These are phyloP conservation scores for Platorchestia sp. DNA, from an alignment of 1,140 invertebrate genomes.

Conservation along the genomic window DNA sequence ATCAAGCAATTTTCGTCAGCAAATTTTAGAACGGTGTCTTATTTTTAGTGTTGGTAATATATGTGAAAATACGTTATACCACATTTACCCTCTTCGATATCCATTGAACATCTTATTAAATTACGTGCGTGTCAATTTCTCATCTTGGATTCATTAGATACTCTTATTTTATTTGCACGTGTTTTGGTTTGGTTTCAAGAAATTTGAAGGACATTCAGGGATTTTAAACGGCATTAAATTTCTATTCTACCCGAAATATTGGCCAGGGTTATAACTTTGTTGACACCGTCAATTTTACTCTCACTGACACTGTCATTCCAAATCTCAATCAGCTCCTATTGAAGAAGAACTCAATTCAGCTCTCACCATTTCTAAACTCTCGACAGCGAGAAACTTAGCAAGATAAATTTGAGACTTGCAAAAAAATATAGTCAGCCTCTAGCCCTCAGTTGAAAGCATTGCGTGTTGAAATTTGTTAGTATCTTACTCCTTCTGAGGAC, in stretches of 20 bases:
- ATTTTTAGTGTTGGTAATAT: no score
- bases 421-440: background rate
- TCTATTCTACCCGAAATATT: background rate
- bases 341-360: no score
- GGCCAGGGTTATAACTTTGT: background rate
- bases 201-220: background rate
- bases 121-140: background rate
- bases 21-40: no score
- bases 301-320: background rate
- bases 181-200: background rate
- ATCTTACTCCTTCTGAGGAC: background rate
- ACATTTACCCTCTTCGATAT: no score
- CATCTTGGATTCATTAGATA: background rate
- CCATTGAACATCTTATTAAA: background rate
- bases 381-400: background rate
- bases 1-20: no score
- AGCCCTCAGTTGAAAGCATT: background rate
- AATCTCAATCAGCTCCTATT: no score
- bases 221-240: background rate
- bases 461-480: background rate
- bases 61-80: no score
- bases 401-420: background rate
- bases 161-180: background rate
- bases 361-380: no score
- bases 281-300: no score